A percentile compares a stretch with the other conserved stretches of the same genome.
These are phyloP conservation scores for Electrophaes corylata DNA, from an alignment of 2,888 invertebrate species.

Conservation along the genomic window DNA sequence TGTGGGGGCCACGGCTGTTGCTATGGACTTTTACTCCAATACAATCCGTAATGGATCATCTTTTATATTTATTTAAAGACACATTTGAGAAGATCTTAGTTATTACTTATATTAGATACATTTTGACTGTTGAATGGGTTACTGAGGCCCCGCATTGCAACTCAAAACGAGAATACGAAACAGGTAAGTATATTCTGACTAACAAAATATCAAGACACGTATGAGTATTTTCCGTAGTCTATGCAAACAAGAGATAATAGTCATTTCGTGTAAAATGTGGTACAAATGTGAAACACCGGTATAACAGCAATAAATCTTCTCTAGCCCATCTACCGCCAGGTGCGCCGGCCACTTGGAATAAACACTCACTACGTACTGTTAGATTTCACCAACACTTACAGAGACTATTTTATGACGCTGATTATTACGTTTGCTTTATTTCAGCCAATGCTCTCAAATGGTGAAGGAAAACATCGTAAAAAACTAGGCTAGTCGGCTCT, in stretches of 20 bases:
- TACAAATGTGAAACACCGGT: constrained; percentile 15
- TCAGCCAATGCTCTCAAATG: neutral
- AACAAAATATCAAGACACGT: too few relatives aligned
- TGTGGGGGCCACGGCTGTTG: constrained; percentile 9
- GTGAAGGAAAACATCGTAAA: neutral
- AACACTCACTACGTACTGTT: neutral
- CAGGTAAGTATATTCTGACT: neutral
- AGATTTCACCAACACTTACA: neutral
- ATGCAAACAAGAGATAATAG: constrained; percentile 29
- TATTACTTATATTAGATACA: too few relatives aligned
- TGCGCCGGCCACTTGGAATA: constrained; percentile 12
- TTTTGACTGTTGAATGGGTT: too few relatives aligned
- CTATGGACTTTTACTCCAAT: constrained; percentile 9
- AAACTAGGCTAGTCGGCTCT: neutral
- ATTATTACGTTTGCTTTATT: neutral
- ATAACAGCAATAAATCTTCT: constrained; percentile 28
- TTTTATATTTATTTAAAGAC: neutral
- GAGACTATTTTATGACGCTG: neutral
- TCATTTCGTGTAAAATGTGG: constrained; percentile 16
- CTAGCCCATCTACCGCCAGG: neutral
- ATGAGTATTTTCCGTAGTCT: neutral
- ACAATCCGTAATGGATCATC: constrained; percentile 1
- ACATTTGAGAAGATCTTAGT: too few relatives aligned
- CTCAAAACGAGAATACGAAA: too few relatives aligned
- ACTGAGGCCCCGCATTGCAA: too few relatives aligned